Percentiles rank a stretch among this genome's conserved stretches.
Evolutionary conservation across 2,888 invertebrate genomes (phyloP).

Genomic region (Orthonychiurus folsomi): DNA sequence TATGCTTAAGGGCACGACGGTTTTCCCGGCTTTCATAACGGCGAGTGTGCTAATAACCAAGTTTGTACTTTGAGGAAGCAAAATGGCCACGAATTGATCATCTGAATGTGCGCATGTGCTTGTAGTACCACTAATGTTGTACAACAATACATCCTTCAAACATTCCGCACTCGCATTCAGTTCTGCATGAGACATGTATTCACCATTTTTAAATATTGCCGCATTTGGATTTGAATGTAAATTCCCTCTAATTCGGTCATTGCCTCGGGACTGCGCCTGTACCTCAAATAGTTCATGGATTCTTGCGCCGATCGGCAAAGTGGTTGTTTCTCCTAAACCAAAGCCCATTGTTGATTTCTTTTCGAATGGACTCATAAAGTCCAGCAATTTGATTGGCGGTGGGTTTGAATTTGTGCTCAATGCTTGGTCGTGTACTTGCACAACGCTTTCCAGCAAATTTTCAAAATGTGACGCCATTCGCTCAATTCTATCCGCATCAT

Average conservation of each 20-base stretch:
- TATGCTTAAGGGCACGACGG: not conserved
- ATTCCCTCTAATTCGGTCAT: too few relatives aligned
- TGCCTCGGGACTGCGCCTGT: too few relatives aligned
- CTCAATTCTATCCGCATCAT: not conserved
- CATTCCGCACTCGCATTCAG: not conserved
- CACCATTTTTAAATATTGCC: too few relatives aligned
- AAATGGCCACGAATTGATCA: slow-evolving; percentile 3
- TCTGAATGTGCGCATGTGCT: too few relatives aligned
- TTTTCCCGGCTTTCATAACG: not conserved
- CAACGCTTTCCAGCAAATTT: not conserved
- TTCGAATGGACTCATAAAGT: not conserved
- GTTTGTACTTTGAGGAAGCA: not conserved
- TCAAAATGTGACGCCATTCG: not conserved
- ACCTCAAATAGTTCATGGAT: too few relatives aligned
- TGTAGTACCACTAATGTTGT: too few relatives aligned
- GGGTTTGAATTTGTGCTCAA: too few relatives aligned
- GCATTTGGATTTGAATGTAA: too few relatives aligned
- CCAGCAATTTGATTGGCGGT: not conserved
- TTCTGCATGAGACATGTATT: too few relatives aligned
- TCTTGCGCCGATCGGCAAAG: too few relatives aligned
- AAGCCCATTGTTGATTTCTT: not conserved
- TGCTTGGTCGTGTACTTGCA: not conserved
- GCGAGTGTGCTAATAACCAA: not conserved
- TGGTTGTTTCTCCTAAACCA: not conserved
- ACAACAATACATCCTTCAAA: not conserved